Percentiles rank a stretch among this genome's conserved stretches.
These are phyloP conservation scores for Chalcosyrphus nemorum DNA, from an alignment of 2,888 invertebrate genomes.

Conservation along the genomic window DNA sequence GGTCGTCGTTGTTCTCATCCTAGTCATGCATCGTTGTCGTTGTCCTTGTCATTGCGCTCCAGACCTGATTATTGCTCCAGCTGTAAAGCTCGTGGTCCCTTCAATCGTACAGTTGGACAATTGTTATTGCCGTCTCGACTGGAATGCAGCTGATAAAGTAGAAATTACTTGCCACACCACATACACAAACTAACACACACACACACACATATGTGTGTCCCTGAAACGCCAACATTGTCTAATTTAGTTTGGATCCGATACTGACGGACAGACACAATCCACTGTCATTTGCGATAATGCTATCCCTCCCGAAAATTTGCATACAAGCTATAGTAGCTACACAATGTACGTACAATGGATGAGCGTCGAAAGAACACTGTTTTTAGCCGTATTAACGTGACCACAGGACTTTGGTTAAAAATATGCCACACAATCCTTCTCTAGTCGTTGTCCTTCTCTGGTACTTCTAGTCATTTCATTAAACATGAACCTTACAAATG, in stretches of 20 bases:
- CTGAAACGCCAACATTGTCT: conserved; percentile 64
- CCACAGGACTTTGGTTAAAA: conserved; percentile 24
- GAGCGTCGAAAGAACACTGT: conserved; percentile 25
- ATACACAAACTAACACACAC: conserved; percentile 2
- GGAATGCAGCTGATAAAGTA: conserved; percentile 70
- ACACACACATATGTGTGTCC: conserved; percentile 1
- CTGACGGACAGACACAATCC: conserved; percentile 67
- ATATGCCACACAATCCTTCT: conserved; percentile 38
- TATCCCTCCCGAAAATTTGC: conserved; percentile 39
- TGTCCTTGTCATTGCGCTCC: conserved; percentile 1
- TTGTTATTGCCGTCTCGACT: conserved; percentile 68
- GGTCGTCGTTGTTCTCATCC: not conserved
- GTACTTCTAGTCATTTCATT: conserved; percentile 31
- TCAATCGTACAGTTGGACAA: conserved; percentile 50
- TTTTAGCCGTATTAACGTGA: conserved; percentile 30
- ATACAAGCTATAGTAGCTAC: conserved; percentile 10
- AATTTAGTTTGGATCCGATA: conserved; percentile 71
- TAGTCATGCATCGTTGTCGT: conserved; percentile 18
- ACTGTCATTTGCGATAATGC: conserved; percentile 68
- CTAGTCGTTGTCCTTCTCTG: not conserved
- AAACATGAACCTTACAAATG: conserved; percentile 35
- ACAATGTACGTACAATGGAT: conserved; percentile 19
- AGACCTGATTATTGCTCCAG: conserved; percentile 14
- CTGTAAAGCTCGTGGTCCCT: conserved; percentile 28
- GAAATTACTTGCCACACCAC: conserved; percentile 53